Evolutionary conservation across 2,797 vertebrate genomes (phyloP).

Genomic region (Falco cherrug): DNA sequence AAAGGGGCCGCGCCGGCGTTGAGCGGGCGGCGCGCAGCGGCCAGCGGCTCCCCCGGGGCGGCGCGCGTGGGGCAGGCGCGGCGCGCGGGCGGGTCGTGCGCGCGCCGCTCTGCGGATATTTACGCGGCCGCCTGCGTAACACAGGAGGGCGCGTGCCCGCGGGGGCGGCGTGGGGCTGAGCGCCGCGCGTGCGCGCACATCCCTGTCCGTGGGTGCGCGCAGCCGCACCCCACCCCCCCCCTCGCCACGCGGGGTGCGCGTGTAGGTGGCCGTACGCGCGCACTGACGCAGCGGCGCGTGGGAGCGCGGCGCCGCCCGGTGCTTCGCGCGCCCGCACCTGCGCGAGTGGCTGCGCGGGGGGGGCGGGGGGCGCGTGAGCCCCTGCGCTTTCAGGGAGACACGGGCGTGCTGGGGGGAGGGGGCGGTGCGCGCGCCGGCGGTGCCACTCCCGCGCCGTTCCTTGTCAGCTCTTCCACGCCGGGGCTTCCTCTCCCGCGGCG

Average conservation of each 20-base stretch:
- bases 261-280: not conserved
- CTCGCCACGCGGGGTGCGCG: too few relatives aligned
- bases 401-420: too few relatives aligned
- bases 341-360: not conserved
- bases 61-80: too few relatives aligned
- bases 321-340: too few relatives aligned
- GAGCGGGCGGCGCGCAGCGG: rapidly evolving
- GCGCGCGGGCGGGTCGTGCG: too few relatives aligned
- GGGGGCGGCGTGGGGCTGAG: not conserved
- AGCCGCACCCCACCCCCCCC: too few relatives aligned
- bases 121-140: not conserved
- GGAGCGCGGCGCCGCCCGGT: not conserved
- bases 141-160: too few relatives aligned
- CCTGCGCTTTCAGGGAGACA: too few relatives aligned
- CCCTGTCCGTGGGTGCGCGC: not conserved
- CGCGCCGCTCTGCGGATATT: not conserved
- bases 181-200: too few relatives aligned
- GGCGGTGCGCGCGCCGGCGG: rapidly evolving
- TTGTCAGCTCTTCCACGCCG: not conserved
- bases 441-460: not conserved
- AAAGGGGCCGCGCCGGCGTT: constrained; percentile 56
- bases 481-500: not conserved
- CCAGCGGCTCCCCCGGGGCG: rapidly evolving
- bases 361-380: not conserved
- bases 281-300: not conserved